Base-by-base conservation (phyloP, 1,140 invertebrate genomes). In the Mercenaria mercenaria region DNA sequence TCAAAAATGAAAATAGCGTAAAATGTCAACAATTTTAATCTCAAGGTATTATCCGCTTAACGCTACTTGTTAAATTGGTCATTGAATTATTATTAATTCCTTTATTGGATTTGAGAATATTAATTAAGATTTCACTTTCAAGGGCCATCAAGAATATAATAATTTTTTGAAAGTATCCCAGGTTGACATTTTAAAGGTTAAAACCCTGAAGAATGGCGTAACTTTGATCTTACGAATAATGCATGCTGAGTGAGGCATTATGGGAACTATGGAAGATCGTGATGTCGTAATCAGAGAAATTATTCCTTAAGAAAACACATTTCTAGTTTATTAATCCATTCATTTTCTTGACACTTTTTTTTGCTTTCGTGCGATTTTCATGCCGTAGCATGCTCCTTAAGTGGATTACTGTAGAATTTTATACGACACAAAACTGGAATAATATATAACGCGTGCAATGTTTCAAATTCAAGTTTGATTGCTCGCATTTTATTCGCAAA, bases 91-190 rank as follows among this genome's bases (percentile, higher is more conserved):
- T 50, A 64, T 85, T 74, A 74, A 85, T 72, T 74, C 47, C 67
- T 85, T 85, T 85, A 85, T 85, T 85, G 83, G 83, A 50, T 85
- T 85, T 23, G 18, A 85, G 50, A 85, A 72, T 74, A 85, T 72
- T 85, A 85, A 72, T 85, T 74, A 43, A 67, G 39, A 83, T 47
- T 47, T 47, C 23, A 47, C 41, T 39, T 61, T 83, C 56, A 69
- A 83, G 37, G 32, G 20, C 26, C 61, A 67, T 67, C 20, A 34
- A 50, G 4, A n/a, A 20, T 82, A 39, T 82, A 41, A 3, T 3
- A 64, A 64, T 10, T 41, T 64, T n/a, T 39, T 20, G 29, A 39
- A 37, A 26, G 18, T 39, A 18, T 72, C 34, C 10, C 13, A 23
- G 67, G 34, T 3, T 72, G 67, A 37, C 23, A 72, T 39, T 72